Percentiles rank a stretch among this genome's conserved stretches.
Evolutionary conservation across 2,113 vertebrate species (phyloP).

Genomic region (Gnathonemus longibarbis): DNA sequence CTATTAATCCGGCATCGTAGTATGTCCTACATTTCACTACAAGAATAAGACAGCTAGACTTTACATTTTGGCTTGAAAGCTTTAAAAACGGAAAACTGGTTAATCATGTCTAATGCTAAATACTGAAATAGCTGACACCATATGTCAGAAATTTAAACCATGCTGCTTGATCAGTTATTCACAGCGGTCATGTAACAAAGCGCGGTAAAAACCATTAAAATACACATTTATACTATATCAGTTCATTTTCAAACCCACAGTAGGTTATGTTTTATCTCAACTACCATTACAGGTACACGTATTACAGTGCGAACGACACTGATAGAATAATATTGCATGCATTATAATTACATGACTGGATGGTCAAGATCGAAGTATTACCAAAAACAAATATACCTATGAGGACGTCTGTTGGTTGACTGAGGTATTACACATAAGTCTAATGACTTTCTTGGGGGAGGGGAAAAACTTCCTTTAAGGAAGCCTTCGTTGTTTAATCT

Average conservation of each 20-base stretch:
- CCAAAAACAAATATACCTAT: not conserved
- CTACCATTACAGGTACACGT: not conserved
- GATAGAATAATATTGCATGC: not conserved
- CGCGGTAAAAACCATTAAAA: not conserved
- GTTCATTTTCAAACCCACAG: not conserved
- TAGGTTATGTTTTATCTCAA: not conserved
- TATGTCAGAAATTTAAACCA: not conserved
- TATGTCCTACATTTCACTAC: not conserved
- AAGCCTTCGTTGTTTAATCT: not conserved
- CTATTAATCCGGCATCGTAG: not conserved
- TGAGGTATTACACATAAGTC: not conserved
- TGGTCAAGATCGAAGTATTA: not conserved
- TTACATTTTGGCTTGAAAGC: not conserved
- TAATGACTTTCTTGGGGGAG: not conserved
- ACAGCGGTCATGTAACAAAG: not conserved
- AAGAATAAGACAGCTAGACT: not conserved
- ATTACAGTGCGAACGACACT: not conserved
- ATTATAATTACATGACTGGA: not conserved
- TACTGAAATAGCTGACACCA: not conserved
- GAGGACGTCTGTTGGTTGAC: conserved; percentile 4
- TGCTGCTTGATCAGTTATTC: not conserved
- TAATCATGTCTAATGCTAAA: not conserved
- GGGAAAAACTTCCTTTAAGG: not conserved
- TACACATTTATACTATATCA: not conserved
- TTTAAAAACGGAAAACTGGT: not conserved